These are phyloP conservation scores for Danio kyathit DNA, from an alignment of 2,797 vertebrate genomes.

Conservation along the genomic window DNA sequence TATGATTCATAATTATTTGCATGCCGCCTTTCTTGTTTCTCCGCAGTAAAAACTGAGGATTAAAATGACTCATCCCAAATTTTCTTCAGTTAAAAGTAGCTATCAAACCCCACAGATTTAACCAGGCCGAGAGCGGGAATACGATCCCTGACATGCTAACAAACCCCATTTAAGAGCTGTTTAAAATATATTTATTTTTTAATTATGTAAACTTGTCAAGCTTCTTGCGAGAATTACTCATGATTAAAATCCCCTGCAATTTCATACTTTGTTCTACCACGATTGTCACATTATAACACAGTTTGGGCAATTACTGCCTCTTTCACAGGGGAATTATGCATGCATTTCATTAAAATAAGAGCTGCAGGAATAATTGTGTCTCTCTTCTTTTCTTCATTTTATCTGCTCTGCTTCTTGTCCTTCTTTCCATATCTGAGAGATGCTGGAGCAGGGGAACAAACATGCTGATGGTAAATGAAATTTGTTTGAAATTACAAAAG, in stretches of 20 bases:
- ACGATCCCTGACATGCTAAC: conserved; percentile 62
- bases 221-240: conserved; percentile 65
- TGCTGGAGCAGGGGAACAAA: conserved; percentile 50
- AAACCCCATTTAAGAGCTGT: conserved; percentile 62
- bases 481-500: conserved; percentile 69
- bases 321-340: conserved; percentile 79
- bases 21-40: conserved; percentile 14
- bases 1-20: conserved; percentile 28
- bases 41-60: conserved; percentile 43
- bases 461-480: conserved; percentile 53
- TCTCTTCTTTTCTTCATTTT: conserved; percentile 61
- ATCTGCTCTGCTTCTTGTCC: conserved; percentile 55
- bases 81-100: conserved; percentile 55
- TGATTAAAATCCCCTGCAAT: conserved; percentile 76
- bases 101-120: conserved; percentile 41
- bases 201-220: conserved; percentile 77
- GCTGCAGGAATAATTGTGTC: conserved; percentile 74
- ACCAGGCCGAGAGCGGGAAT: conserved; percentile 2
- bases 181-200: conserved; percentile 48
- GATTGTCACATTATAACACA: conserved; percentile 82
- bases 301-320: conserved; percentile 79
- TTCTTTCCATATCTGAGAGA: conserved; percentile 56
- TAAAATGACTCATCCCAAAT: conserved; percentile 54
- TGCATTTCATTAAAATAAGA: conserved; percentile 79
- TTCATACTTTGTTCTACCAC: conserved; percentile 77